Evolutionary conservation across 2,888 invertebrate species (phyloP).

Genomic region (Therioaphis trifolii): DNA sequence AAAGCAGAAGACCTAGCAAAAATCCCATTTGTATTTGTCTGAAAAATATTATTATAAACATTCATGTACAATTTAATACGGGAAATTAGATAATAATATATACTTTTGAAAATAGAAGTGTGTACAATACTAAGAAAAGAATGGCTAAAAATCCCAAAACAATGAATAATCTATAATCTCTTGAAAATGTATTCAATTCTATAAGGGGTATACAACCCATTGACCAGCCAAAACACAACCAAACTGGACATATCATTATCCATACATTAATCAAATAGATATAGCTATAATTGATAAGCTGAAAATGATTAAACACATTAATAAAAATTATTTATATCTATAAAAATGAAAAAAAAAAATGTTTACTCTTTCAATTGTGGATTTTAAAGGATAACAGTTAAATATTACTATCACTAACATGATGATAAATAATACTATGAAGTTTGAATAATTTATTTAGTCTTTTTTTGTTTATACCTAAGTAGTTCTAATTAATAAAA

Average conservation of each 20-base stretch:
- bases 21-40: constrained; percentile 74
- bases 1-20: constrained; percentile 78
- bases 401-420: too few species aligned
- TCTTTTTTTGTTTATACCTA: too few species aligned
- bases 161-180: constrained; percentile 73
- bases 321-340: neutral
- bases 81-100: neutral
- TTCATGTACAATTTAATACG: neutral
- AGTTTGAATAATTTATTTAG: too few species aligned
- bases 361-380: constrained; percentile 48
- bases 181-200: constrained; percentile 72
- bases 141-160: constrained; percentile 76
- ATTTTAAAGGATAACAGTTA: too few species aligned
- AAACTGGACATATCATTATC: constrained; percentile 86
- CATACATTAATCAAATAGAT: constrained; percentile 87
- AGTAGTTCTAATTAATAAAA: too few species aligned
- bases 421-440: too few species aligned
- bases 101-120: constrained; percentile 27
- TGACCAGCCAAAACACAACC: constrained; percentile 98
- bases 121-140: constrained; percentile 42
- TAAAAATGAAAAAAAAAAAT: neutral
- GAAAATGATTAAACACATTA: neutral
- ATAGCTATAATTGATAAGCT: constrained; percentile 83
- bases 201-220: constrained; percentile 92
- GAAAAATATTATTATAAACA: constrained; percentile 64